phyloP scores from a whole-genome alignment of 1,140 invertebrate species.

The Aphis gossypii region DNA sequence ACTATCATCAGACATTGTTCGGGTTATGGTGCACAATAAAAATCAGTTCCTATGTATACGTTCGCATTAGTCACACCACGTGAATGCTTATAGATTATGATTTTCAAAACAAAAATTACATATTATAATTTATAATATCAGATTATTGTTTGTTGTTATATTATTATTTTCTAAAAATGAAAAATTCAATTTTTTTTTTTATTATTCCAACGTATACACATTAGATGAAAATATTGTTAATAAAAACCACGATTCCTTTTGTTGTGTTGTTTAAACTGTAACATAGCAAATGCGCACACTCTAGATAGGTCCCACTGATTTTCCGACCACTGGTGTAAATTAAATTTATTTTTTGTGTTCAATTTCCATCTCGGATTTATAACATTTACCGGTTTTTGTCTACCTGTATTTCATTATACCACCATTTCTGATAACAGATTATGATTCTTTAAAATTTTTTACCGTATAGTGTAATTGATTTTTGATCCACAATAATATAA shows the following conservation, averaged over 20 bases:
- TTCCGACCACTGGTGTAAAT: background rate
- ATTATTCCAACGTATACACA: background rate
- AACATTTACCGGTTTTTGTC: background rate
- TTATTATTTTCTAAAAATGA: background rate
- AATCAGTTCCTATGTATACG: background rate
- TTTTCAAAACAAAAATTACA: background rate
- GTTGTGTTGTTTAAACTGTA: background rate
- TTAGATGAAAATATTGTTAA: background rate
- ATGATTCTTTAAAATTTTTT: too few species aligned
- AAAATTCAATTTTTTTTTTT: background rate
- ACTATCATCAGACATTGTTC: background rate
- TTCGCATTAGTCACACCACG: background rate
- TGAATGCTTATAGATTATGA: background rate
- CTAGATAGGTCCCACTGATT: background rate
- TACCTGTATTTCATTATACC: background rate
- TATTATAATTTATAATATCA: background rate
- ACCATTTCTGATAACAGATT: too few species aligned
- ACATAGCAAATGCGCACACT: background rate
- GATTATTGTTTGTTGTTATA: background rate
- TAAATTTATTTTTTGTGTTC: background rate
- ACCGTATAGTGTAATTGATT: too few species aligned
- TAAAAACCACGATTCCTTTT: background rate
- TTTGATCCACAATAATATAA: too few species aligned
- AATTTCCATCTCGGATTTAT: too few species aligned
- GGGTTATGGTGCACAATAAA: background rate